phyloP scores from a whole-genome alignment of 2,888 invertebrate species.

The Drosophila nr. medialis region DNA sequence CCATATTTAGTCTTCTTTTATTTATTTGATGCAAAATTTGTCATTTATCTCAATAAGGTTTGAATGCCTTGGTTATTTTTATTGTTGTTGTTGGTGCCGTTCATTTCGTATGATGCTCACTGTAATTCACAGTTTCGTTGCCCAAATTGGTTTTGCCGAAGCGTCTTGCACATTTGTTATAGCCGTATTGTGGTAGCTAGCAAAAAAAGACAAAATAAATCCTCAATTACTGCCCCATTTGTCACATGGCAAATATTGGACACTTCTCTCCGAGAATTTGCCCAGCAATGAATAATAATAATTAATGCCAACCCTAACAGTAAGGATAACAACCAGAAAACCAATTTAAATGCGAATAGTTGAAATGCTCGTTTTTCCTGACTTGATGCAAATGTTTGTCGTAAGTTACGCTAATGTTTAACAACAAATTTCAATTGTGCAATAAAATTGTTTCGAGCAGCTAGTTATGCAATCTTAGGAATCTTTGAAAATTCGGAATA shows the following conservation, averaged over 20 bases:
- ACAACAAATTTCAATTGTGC: neutral
- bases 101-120: constrained; percentile 20
- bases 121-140: constrained; percentile 31
- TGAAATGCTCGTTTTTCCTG: neutral
- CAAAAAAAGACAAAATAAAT: neutral
- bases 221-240: constrained; percentile 24
- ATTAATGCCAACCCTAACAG: neutral
- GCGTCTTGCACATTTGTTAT: constrained; percentile 14
- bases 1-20: constrained; percentile 42
- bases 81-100: constrained; percentile 1
- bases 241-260: constrained; percentile 26
- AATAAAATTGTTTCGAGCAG: neutral
- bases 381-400: neutral
- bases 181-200: neutral
- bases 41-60: constrained; percentile 59
- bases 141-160: constrained; percentile 4
- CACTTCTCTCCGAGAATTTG: constrained; percentile 6
- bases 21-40: constrained; percentile 50
- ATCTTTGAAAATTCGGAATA: neutral
- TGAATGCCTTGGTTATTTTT: constrained; percentile 24
- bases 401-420: neutral
- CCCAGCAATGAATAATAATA: constrained; percentile 33
- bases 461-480: neutral
- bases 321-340: neutral
- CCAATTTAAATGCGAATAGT: neutral